Conservation (phyloP, 2,888 invertebrate species). For the Melieria picta region DNA sequence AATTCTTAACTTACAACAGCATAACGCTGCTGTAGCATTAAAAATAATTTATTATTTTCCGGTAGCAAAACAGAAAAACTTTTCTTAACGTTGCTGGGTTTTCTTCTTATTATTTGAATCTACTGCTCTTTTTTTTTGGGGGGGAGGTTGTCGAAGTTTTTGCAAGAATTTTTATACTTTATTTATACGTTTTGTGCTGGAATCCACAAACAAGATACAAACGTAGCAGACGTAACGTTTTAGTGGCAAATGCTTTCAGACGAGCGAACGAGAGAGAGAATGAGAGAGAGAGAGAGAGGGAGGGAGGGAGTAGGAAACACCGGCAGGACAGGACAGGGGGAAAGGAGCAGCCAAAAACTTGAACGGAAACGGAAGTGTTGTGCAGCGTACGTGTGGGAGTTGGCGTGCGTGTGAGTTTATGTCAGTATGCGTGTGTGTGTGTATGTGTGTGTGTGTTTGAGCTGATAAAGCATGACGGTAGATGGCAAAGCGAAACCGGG, state of each 20-base stretch:
- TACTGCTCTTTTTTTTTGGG: too few species aligned
- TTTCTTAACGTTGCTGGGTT: background rate
- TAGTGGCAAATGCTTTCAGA: conserved; percentile 14
- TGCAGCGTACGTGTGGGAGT: conserved; percentile 8
- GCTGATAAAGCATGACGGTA: background rate
- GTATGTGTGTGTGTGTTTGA: background rate
- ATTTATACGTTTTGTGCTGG: too few species aligned
- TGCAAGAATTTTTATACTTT: too few species aligned
- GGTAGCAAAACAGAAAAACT: conserved; percentile 1
- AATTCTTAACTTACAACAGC: background rate
- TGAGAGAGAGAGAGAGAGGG: background rate
- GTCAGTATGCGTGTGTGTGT: too few species aligned
- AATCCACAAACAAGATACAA: background rate
- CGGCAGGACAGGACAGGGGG: too few species aligned
- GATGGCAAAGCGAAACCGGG: background rate
- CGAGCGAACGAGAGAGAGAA: background rate
- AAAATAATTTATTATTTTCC: conserved; percentile 22
- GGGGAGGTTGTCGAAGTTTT: too few species aligned
- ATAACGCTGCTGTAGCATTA: background rate
- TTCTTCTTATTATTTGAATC: too few species aligned
- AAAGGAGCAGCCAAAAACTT: conserved; percentile 29
- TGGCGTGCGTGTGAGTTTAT: too few species aligned
- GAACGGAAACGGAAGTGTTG: conserved; percentile 58
- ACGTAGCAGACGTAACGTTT: conserved; percentile 24
- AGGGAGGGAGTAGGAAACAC: conserved; percentile 12